Evolutionary conservation across 2,113 vertebrate genomes (phyloP), one percentile per base, ranked within the genome.

Genomic region (Rattus rattus): DNA sequence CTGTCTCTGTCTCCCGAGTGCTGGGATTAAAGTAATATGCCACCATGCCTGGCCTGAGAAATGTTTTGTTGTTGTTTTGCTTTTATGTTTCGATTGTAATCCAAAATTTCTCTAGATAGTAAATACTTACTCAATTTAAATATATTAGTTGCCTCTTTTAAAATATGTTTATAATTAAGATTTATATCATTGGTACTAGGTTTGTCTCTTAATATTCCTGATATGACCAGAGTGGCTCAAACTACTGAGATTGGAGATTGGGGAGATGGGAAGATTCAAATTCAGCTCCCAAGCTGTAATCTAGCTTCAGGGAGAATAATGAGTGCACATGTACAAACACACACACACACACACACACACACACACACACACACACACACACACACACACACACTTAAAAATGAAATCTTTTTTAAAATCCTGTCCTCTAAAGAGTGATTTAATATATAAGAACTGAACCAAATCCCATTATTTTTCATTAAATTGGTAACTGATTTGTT

Each of bases 91-190:
- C 39, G 24, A 52, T 87, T 93, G 11, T 85, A 92, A 88, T 88
- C 13, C 83, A 76, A 94, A 69, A 95, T 88, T 65, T 90, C 2
- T 91, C 24, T 67, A 63, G 91, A 96, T 73, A 69, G 79, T 95
- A 94, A 97, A 49, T 81, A 87, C 72, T 80, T 87, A 52, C 39
- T 91, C 85, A 91, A 49, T 73, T 90, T 87, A 67, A 94, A 75
- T 84, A 69, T 94, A 43, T 69, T 73, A 86, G 69, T 94, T 89
- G 4, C 79, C 39, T 88, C 33, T 93, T 93, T 96, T 87, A 93
- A 54, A 77, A 85, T 47, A 61, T 86, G 7, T 91, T 90, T 95
- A 77, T 93, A 75, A 75, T 85, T 95, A 88, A 83, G 33, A 88
- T 61, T 39, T 47, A 24, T 83, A 3, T n/a, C 28, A 77, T 67